Percentiles rank a stretch among this genome's conserved stretches.
Conservation (phyloP, 2,113 vertebrate species). For the Bucco capensis region DNA sequence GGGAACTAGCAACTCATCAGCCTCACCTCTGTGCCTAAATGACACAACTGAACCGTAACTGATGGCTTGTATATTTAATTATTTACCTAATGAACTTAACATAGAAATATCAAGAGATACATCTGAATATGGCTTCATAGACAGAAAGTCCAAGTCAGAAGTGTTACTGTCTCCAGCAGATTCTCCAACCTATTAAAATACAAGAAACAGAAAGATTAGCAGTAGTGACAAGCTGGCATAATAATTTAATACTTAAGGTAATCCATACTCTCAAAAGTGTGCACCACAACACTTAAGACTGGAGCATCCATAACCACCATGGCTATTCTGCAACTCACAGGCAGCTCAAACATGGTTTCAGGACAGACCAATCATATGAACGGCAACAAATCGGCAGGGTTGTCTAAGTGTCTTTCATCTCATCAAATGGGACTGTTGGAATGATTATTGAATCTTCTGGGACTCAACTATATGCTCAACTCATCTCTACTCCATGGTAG, state of each 20-base stretch:
- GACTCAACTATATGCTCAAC: not conserved
- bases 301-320: not conserved
- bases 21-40: not conserved
- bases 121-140: slow-evolving; percentile 88
- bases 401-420: not conserved
- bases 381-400: not conserved
- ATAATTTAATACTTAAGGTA: not conserved
- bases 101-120: slow-evolving; percentile 91
- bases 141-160: slow-evolving; percentile 90
- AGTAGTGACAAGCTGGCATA: not conserved
- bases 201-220: not conserved
- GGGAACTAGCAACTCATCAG: too few species aligned
- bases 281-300: not conserved
- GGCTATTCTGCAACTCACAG: not conserved
- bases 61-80: not conserved
- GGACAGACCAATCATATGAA: not conserved
- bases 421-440: not conserved
- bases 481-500: not conserved
- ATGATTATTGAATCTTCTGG: not conserved
- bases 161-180: slow-evolving; percentile 74
- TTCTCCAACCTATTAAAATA: slow-evolving; percentile 76
- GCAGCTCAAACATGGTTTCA: not conserved
- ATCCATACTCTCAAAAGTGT: not conserved
- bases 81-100: slow-evolving; percentile 88
- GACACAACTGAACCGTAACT: not conserved